phyloP scores from a whole-genome alignment of 1,140 invertebrate species.

The Hirudo medicinalis region DNA sequence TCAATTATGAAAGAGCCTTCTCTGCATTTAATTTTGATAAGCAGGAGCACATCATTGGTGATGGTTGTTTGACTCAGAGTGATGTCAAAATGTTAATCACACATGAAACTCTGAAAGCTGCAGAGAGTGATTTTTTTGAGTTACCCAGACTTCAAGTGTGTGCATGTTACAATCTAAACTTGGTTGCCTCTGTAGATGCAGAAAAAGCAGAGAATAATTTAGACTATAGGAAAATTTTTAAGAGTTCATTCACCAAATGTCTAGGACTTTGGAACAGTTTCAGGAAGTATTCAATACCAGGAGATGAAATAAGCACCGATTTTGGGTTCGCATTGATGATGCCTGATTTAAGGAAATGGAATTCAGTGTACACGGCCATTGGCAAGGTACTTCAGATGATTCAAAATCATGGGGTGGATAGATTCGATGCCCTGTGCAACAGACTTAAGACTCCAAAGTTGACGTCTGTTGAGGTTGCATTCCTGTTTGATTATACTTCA shows the following conservation, averaged over 20 bases:
- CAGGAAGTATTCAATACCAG: background rate
- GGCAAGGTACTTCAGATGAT: background rate
- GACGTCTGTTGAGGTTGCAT: background rate
- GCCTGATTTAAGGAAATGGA: background rate
- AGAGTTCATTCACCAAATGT: conserved; percentile 2
- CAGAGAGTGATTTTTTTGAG: background rate
- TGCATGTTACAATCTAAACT: background rate
- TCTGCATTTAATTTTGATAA: background rate
- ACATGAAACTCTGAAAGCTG: background rate
- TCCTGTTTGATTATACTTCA: conserved; percentile 2
- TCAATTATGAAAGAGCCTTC: too few species aligned
- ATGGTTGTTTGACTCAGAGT: background rate
- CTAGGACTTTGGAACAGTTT: background rate
- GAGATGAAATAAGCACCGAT: background rate
- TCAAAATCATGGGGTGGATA: background rate
- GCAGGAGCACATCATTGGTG: background rate
- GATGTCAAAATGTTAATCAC: background rate
- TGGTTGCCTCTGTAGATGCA: background rate
- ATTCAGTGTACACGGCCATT: background rate
- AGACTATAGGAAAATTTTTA: background rate
- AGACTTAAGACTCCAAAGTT: background rate
- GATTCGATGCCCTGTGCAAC: background rate
- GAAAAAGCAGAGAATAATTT: conserved; percentile 6
- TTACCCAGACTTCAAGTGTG: background rate
- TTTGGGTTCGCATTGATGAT: background rate